A percentile compares a stretch with the other conserved stretches of the same genome.
Conservation (phyloP, 2,113 vertebrate species). For the Stigmatopora nigra region DNA sequence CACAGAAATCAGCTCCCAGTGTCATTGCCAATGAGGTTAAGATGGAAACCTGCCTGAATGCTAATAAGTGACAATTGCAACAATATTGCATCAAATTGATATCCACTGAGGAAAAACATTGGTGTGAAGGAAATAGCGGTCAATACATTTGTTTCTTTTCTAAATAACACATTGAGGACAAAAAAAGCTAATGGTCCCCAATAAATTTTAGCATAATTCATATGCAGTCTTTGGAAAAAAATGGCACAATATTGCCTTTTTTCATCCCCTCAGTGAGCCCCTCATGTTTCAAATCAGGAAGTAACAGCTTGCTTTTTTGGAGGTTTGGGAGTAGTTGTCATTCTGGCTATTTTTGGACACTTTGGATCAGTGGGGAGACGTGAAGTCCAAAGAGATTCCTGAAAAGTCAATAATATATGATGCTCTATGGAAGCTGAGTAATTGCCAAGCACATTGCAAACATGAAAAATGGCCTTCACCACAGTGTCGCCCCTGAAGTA, state of each 20-base stretch:
- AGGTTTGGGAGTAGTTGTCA: slow-evolving; percentile 14
- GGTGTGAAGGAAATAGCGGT: slow-evolving; percentile 42
- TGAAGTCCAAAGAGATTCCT: slow-evolving; percentile 45
- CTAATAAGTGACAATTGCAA: slow-evolving; percentile 56
- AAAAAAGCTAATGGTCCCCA: not conserved
- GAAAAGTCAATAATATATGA: slow-evolving; percentile 63
- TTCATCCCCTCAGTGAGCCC: not conserved
- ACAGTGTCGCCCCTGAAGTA: slow-evolving; percentile 47
- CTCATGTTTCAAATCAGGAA: slow-evolving; percentile 26
- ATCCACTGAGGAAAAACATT: slow-evolving; percentile 33
- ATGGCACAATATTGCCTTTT: not conserved
- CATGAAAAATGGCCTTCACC: slow-evolving; percentile 63
- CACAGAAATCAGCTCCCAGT: slow-evolving; percentile 46
- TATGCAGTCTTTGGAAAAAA: slow-evolving; percentile 10
- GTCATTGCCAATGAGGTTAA: slow-evolving; percentile 47
- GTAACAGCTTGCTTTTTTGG: not conserved
- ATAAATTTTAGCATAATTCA: slow-evolving; percentile 23
- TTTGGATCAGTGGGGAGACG: slow-evolving; percentile 57
- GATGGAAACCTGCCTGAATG: slow-evolving; percentile 46
- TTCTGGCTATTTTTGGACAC: slow-evolving; percentile 44
- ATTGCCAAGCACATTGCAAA: slow-evolving; percentile 57
- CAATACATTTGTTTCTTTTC: too few relatives aligned
- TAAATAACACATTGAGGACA: too few relatives aligned
- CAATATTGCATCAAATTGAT: slow-evolving; percentile 60
- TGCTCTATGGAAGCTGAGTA: slow-evolving; percentile 57